A percentile compares a stretch with the other conserved stretches of the same genome.
Evolutionary conservation across 2,888 invertebrate genomes (phyloP).

Genomic region (Harpagoxenus sublaevis): DNA sequence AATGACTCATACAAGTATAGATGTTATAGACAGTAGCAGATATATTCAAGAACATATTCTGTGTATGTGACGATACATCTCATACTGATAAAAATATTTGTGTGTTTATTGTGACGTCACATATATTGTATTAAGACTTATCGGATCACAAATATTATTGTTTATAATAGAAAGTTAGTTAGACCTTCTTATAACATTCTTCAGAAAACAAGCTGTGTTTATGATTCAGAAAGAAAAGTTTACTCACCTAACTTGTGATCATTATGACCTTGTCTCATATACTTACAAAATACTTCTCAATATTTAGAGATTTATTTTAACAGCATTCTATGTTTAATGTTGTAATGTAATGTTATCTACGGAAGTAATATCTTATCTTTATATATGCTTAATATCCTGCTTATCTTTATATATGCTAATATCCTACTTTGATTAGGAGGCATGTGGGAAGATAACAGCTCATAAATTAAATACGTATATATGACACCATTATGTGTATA

Average conservation of each 20-base stretch:
- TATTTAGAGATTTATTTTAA: not conserved
- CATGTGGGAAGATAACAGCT: constrained; percentile 24
- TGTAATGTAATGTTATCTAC: not conserved
- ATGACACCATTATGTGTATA: not conserved
- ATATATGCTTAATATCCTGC: constrained; percentile 19
- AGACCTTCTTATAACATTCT: not conserved
- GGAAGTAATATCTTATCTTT: constrained; percentile 66
- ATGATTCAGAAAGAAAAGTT: not conserved
- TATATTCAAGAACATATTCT: not conserved
- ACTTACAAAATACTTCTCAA: not conserved
- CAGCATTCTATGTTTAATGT: not conserved
- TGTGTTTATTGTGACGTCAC: not conserved
- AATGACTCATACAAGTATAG: not conserved
- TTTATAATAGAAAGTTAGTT: not conserved
- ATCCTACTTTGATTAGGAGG: constrained; percentile 21
- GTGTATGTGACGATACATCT: not conserved
- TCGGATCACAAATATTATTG: not conserved
- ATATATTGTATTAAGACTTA: not conserved
- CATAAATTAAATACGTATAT: not conserved
- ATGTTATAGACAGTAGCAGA: no score
- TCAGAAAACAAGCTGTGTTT: not conserved
- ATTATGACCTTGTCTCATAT: not conserved
- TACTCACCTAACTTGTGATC: not conserved
- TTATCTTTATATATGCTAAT: constrained; percentile 58
- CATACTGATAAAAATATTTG: not conserved